Evolutionary conservation across 2,888 invertebrate genomes (phyloP).

Genomic region (Idaea dimidiata): DNA sequence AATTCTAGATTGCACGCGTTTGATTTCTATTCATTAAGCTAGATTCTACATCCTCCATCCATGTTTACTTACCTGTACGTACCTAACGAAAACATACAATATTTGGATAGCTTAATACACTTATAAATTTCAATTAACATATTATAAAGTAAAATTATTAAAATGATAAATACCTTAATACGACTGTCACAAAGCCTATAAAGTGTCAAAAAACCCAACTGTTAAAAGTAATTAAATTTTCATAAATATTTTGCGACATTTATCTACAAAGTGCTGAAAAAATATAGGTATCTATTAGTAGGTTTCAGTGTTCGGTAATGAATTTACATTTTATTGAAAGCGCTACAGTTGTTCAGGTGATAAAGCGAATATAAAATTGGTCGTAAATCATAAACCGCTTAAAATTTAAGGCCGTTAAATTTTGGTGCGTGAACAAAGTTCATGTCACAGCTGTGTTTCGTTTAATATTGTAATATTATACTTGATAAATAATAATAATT

Average conservation of each 20-base stretch:
- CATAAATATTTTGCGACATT: neutral
- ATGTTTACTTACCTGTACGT: no score
- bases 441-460: slow-evolving; percentile 25
- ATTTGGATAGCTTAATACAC: no score
- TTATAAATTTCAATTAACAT: no score
- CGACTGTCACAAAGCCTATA: neutral
- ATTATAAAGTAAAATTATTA: no score
- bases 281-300: neutral
- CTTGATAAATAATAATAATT: slow-evolving; percentile 6
- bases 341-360: slow-evolving; percentile 46
- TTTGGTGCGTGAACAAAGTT: slow-evolving; percentile 26
- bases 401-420: slow-evolving; percentile 48
- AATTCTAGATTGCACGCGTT: neutral
- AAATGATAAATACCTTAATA: no score
- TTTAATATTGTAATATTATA: slow-evolving; percentile 2
- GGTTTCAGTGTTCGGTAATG: slow-evolving; percentile 3
- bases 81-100: no score
- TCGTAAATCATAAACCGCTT: slow-evolving; percentile 54
- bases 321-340: slow-evolving; percentile 39
- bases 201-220: neutral
- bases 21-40: neutral
- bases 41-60: neutral
- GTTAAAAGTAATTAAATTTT: neutral
- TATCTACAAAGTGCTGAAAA: neutral
- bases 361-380: slow-evolving; percentile 49